Evolutionary conservation across 2,797 vertebrate species (phyloP), one percentile per base, ranked within the genome.

Genomic region (Ateles fusciceps): DNA sequence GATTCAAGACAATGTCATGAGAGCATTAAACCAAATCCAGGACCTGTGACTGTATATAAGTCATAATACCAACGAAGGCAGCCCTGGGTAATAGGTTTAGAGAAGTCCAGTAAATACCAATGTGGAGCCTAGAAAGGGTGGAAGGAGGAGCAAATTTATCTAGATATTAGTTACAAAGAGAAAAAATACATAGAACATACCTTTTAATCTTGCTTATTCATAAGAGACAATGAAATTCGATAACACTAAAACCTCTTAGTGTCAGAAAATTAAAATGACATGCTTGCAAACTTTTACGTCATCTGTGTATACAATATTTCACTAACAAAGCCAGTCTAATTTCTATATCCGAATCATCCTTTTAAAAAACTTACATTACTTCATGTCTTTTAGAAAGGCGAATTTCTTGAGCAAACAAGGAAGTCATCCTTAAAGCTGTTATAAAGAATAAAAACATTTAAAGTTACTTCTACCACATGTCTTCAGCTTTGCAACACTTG

Each of bases 361-460:
- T 91, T 81, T 7, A 15, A 85, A 94, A 2, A 33, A 97, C 99
- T 99, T 98, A 99, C 99, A 99, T 99, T 97, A 99, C 98, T 92
- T 99, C 99, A 14, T 99, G 99, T 98, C 98, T 99, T 96, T 98
- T 99, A 91, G 98, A 98, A 75, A 99, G 98, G 72, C 98, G 98
- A 97, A 98, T 95, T 96, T 99, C 99, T 98, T 98, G 98, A 14
- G 97, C 48, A 64, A 98, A 97, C 94, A 95, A 97, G 71, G 98
- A 98, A 19, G 98, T 96, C 99, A 99, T 98, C 96, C 83, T 96
- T 76, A 91, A 90, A 97, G 39, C 91, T 92, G 48, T 74, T 76
- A 36, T 10, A 24, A 90, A 97, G 98, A 98, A 97, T 10, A 89
- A 97, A 98, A 87, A 75, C 28, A 97, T 91, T 93, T 80, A 96